A percentile compares a stretch with the other conserved stretches of the same genome.
Conservation (phyloP, 1,140 invertebrate species). For the Kradibia gibbosae region DNA sequence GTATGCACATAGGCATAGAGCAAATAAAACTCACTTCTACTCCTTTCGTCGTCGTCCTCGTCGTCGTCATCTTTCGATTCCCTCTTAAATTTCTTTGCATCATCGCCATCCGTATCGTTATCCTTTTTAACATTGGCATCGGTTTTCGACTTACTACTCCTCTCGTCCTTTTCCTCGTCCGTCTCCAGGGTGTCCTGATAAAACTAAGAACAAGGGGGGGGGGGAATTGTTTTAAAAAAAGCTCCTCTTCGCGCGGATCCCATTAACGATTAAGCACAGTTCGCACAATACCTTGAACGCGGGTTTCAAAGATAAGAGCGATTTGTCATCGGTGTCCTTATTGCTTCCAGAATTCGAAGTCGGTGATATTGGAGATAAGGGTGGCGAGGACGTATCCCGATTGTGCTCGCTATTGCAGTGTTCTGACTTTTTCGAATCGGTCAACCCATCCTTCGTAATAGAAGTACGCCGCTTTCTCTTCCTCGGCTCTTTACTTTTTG, state of each 20-base stretch:
- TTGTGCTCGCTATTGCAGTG: conserved; percentile 65
- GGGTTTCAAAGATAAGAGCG: conserved; percentile 72
- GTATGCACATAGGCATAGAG: too few relatives aligned
- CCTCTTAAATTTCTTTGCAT: conserved; percentile 57
- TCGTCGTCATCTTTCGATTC: conserved; percentile 54
- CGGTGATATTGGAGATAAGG: conserved; percentile 62
- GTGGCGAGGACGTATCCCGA: conserved; percentile 63
- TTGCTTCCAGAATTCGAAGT: conserved; percentile 18
- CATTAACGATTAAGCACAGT: conserved; percentile 48
- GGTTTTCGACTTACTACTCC: conserved; percentile 58
- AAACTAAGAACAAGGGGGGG: conserved; percentile 78
- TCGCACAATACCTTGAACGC: conserved; percentile 70
- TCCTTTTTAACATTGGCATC: conserved; percentile 57
- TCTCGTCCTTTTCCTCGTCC: conserved; percentile 74
- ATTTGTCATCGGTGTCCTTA: conserved; percentile 73
- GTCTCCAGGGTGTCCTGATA: conserved; percentile 92
- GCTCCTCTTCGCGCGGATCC: too few relatives aligned
- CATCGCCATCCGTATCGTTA: conserved; percentile 56
- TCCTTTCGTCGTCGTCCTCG: conserved; percentile 54
- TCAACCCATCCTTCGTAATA: conserved; percentile 75
- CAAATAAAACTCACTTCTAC: conserved; percentile 61
- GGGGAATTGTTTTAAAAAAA: too few relatives aligned
- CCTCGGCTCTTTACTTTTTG: conserved; percentile 82
- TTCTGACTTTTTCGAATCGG: conserved; percentile 73
- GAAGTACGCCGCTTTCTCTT: conserved; percentile 83